Percentiles rank a stretch among this genome's conserved stretches.
Evolutionary conservation across 2,113 vertebrate species (phyloP).

Genomic region (Corvus hawaiiensis): DNA sequence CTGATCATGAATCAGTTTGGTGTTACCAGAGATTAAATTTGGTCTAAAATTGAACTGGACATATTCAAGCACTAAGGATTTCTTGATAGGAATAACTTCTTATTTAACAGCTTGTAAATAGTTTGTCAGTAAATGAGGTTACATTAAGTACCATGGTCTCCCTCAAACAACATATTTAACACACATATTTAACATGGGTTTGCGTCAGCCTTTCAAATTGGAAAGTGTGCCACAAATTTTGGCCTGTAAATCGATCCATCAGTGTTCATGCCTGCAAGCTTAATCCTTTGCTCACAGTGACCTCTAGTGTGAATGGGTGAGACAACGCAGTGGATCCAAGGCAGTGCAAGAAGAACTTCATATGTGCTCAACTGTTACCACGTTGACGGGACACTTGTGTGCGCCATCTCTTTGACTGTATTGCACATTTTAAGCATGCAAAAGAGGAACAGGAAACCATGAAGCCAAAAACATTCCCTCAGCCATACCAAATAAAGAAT

Average conservation of each 20-base stretch:
- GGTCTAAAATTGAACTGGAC: not conserved
- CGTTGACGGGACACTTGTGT: not conserved
- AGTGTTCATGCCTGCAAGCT: not conserved
- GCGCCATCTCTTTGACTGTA: not conserved
- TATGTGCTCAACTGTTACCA: not conserved
- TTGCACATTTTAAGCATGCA: not conserved
- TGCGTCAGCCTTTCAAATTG: not conserved
- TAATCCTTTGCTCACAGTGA: constrained; percentile 28
- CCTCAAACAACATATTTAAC: not conserved
- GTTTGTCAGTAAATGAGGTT: not conserved
- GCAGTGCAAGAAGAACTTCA: rapidly evolving
- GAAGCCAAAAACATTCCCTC: not conserved
- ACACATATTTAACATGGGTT: not conserved
- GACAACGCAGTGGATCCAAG: not conserved
- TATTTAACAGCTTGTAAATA: not conserved
- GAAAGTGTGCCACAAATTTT: not conserved
- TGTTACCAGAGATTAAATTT: not conserved
- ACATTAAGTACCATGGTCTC: not conserved
- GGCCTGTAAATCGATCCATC: not conserved
- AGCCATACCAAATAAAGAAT: not conserved
- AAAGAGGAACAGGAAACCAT: not conserved
- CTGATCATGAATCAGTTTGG: not conserved
- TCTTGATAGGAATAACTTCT: not conserved
- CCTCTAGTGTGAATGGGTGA: constrained; percentile 10
- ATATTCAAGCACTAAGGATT: not conserved